These are phyloP conservation scores for Pycnonotus jocosus DNA, from an alignment of 2,113 vertebrate genomes.

Conservation along the genomic window DNA sequence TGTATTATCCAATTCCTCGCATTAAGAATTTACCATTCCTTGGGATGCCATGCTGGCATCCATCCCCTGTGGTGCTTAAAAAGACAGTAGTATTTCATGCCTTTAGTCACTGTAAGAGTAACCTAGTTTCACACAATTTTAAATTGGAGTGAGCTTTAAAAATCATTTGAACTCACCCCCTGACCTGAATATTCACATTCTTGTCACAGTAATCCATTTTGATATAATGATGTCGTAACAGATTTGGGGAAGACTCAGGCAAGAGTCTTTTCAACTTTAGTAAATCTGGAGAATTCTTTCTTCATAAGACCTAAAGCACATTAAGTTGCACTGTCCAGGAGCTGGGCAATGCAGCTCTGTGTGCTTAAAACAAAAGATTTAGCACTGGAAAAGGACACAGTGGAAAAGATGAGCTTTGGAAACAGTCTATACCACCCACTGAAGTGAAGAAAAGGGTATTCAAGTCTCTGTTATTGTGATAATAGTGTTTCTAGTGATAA, in stretches of 20 bases:
- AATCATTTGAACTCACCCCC: neutral
- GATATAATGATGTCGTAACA: neutral
- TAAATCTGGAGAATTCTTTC: neutral
- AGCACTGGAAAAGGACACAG: neutral
- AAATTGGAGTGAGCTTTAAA: conserved; percentile 21
- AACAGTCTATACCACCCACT: neutral
- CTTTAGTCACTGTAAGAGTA: neutral
- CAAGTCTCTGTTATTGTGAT: neutral
- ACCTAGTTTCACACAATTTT: conserved; percentile 9
- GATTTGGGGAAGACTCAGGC: neutral
- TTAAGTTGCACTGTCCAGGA: neutral
- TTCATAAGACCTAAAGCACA: neutral
- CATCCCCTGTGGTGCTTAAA: neutral
- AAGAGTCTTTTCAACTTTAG: neutral
- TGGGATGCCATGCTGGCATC: neutral
- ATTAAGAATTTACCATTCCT: conserved; percentile 25
- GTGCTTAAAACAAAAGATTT: neutral
- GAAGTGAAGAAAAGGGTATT: neutral
- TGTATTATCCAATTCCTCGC: neutral
- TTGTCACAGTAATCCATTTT: neutral
- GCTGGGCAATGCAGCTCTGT: neutral
- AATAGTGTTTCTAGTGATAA: neutral
- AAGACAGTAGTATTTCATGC: neutral
- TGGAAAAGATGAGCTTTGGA: neutral
- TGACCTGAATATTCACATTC: conserved; percentile 14